Base-by-base conservation (phyloP, 2,113 vertebrate genomes). In the Sciurus niger region DNA sequence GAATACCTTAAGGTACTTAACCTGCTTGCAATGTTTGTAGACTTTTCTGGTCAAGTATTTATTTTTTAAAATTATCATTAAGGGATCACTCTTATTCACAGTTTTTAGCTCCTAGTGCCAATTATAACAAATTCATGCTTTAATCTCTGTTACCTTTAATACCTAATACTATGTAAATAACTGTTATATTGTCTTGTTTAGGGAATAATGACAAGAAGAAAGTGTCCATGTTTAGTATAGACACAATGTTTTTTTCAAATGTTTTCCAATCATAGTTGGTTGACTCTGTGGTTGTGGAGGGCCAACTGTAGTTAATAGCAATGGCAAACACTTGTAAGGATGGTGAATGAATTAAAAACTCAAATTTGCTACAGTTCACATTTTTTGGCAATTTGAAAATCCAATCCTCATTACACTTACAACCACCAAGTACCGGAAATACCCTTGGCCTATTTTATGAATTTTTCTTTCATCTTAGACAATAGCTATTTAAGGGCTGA, bases 1-100 rank as follows among this genome's bases (percentile, higher is more conserved):
- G 78, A 97, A 97, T 96, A 92, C 87, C 94, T 86, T 97, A 20
- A 80, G 89, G 93, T 88, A 97, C 86, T 97, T 83, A 63, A 46
- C 24, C 89, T 97, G 74, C 48, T 80, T 94, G 60, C 28, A 13
- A 78, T 96, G 90, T 78, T 86, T 95, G 67, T 32, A 9, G 25
- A 88, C 78, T 82, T 37, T 88, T 76, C 37, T 43, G 78, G 32
- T 7, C 70, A 40, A 28, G 24, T 78, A 37, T 97, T 96, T 85
- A 28, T 60, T 84, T 30, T 4, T 92, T 77, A 93, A 97, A 96
- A 83, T 0, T 80, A 18, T 82, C 83, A 40, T 65, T 97, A 92
- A 30, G 0, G 1, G 60, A n/a, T 86, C 5, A 34, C 70, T 60
- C 16, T 89, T 6, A 90, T 95, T 79, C 55, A 76, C 65, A 0